Evolutionary conservation across 2,888 invertebrate species (phyloP).

Genomic region (Linyphia triangularis): DNA sequence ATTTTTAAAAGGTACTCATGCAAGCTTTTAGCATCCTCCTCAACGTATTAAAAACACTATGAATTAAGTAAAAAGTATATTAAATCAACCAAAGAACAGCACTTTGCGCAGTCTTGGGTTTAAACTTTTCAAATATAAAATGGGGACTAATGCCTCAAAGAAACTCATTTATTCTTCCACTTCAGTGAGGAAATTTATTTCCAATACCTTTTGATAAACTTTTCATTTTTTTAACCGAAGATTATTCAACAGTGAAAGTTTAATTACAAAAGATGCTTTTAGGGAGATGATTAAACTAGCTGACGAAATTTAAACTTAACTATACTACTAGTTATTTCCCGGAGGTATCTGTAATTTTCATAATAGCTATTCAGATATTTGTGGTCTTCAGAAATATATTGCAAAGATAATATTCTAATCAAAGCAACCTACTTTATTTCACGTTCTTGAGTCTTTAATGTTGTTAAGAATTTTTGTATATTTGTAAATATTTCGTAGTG

Average conservation of each 20-base stretch:
- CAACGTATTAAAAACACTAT: no score
- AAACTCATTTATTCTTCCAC: not conserved
- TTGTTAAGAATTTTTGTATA: no score
- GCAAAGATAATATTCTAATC: not conserved
- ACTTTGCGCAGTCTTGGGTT: no score
- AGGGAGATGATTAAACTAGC: not conserved
- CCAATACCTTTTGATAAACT: not conserved
- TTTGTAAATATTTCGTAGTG: no score
- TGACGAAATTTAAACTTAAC: constrained; percentile 23
- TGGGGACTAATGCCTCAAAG: not conserved
- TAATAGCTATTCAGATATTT: no score
- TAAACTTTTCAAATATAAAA: no score
- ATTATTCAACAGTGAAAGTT: constrained; percentile 51
- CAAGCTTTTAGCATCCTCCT: no score
- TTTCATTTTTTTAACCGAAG: constrained; percentile 18
- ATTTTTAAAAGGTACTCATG: no score
- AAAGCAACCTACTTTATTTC: not conserved
- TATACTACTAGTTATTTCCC: constrained; percentile 5
- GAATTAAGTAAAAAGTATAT: no score
- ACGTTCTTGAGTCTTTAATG: not conserved
- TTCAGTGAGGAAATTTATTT: not conserved
- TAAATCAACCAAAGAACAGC: no score
- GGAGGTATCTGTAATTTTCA: constrained; percentile 33
- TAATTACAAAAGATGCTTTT: constrained; percentile 52
- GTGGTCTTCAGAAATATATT: not conserved